Percentiles rank a stretch among this genome's conserved stretches.
Evolutionary conservation across 1,140 invertebrate genomes (phyloP).

Genomic region (Ceratoteleas bidentatus): DNA sequence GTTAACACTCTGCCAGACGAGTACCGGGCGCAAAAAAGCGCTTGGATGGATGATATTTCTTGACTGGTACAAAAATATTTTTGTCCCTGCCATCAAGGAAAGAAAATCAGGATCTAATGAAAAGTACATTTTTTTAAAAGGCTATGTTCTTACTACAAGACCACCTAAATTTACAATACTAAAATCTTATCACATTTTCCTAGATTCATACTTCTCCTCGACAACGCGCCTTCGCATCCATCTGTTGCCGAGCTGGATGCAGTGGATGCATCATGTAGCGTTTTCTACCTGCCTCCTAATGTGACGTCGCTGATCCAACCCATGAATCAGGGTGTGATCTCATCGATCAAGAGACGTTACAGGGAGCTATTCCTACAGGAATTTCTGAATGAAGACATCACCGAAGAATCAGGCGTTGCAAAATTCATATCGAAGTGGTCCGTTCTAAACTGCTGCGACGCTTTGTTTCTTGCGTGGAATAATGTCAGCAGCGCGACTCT

Average conservation of each 20-base stretch:
- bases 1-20: background rate
- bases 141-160: background rate
- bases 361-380: background rate
- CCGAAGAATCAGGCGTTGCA: too few relatives aligned
- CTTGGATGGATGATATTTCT: slow-evolving; percentile 4
- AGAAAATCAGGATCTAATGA: slow-evolving; percentile 4
- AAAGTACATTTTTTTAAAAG: slow-evolving; percentile 7
- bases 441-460: too few relatives aligned
- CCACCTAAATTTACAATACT: background rate
- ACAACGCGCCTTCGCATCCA: slow-evolving; percentile 15
- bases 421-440: too few relatives aligned
- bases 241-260: background rate
- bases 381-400: too few relatives aligned
- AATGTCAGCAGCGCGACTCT: too few relatives aligned
- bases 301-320: slow-evolving; percentile 15
- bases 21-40: background rate
- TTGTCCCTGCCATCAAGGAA: slow-evolving; percentile 1
- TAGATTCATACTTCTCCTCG: slow-evolving; percentile 4
- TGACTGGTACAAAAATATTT: slow-evolving; percentile 13
- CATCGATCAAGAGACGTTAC: slow-evolving; percentile 12
- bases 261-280: background rate
- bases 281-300: slow-evolving; percentile 8
- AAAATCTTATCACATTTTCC: background rate
- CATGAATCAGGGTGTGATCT: slow-evolving; percentile 22
- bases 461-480: too few relatives aligned